Evolutionary conservation across 2,888 invertebrate species (phyloP), one percentile per base, ranked within the genome.

Genomic region (Glyphotaelius pellucidus): DNA sequence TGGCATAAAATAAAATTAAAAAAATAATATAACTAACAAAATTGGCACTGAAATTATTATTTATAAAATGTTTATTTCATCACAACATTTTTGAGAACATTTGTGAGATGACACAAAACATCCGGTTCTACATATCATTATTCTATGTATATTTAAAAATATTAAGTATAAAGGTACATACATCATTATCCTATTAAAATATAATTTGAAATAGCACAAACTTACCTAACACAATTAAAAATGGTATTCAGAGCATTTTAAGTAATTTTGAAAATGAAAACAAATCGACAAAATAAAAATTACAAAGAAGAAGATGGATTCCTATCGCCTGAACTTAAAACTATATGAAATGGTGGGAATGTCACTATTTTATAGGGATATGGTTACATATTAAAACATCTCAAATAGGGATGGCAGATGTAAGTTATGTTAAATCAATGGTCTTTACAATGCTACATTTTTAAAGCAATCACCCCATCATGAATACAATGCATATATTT

Each of bases 331-430:
- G 35, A 83, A 83, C 83, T 83, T 83, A 83, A 32, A 32, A 83
- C 35, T 38, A 35, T 19, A 83, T 35, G 19, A 35, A 83, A 25
- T 32, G 83, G 83, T 83, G 83, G 83, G 83, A 83, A 83, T 83
- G 83, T 83, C 15, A 83, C 83, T 83, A 83, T 83, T 83, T 25
- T 83, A 31, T 32, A 83, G 3, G 35, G 25, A 25, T 32, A 35
- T 19, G 14, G 81, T 15, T 81, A 67, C 67, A n/a, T n/a, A 67
- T 7, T 12, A 5, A 83, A 19, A 32, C 19, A 83, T 47, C 3
- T 47, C 47, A 47, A 47, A 47, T 3, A 47, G 47, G 47, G 4
- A 83, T 25, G 19, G 11, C 35, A 7, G 9, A 83, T 4, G 81
- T 11, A 30, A 32, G 83, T 35, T 19, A 19, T 32, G 25, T 67